These are phyloP conservation scores for Cyclura pinguis DNA, from an alignment of 2,797 vertebrate genomes.

Conservation along the genomic window DNA sequence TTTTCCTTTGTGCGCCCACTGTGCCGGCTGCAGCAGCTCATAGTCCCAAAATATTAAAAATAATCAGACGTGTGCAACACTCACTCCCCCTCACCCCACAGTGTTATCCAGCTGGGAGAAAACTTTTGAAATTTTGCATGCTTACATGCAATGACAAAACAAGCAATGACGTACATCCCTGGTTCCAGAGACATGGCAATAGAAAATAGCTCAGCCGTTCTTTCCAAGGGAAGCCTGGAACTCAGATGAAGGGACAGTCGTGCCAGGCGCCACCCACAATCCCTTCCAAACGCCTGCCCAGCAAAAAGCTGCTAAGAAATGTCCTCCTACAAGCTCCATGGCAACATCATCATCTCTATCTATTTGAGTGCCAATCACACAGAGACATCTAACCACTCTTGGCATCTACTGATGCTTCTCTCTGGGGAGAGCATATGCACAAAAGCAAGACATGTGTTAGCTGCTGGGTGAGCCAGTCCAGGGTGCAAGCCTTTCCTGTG, in stretches of 20 bases:
- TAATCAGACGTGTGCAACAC: too few relatives aligned
- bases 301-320: not conserved
- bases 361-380: not conserved
- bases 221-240: not conserved
- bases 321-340: not conserved
- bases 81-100: too few relatives aligned
- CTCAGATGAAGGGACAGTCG: not conserved
- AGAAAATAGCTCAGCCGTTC: not conserved
- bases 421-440: not conserved
- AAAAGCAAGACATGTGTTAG: not conserved
- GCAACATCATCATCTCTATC: not conserved
- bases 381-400: not conserved
- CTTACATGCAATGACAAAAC: too few relatives aligned
- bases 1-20: too few relatives aligned
- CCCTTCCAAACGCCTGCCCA: not conserved
- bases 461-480: not conserved
- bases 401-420: not conserved
- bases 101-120: too few relatives aligned
- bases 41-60: too few relatives aligned
- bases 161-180: too few relatives aligned
- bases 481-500: not conserved
- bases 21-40: too few relatives aligned
- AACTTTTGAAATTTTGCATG: too few relatives aligned
- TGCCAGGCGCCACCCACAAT: not conserved
- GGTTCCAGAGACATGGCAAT: too few relatives aligned